These are phyloP conservation scores for Papilio protenor DNA, from an alignment of 2,888 invertebrate species.

Conservation along the genomic window DNA sequence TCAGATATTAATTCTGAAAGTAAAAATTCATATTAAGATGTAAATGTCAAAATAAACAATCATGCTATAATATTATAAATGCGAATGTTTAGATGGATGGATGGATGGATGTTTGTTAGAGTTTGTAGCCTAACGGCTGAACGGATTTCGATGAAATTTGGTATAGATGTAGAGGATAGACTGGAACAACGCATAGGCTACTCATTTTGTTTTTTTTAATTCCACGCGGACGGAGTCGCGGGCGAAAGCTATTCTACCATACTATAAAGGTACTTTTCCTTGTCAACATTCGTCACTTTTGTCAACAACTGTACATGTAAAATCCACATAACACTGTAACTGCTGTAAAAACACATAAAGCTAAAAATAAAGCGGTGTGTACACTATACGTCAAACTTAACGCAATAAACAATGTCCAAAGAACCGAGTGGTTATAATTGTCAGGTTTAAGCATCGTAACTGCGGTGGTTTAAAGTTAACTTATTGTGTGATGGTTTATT, in stretches of 20 bases:
- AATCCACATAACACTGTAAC: conserved; percentile 56
- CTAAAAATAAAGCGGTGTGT: conserved; percentile 65
- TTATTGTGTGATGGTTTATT: conserved; percentile 65
- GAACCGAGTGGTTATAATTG: conserved; percentile 69
- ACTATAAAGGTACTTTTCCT: conserved; percentile 2
- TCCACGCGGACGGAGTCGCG: too few relatives aligned
- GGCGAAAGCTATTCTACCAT: too few relatives aligned
- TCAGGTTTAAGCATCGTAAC: conserved; percentile 71
- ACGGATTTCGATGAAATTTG: too few relatives aligned
- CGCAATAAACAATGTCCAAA: conserved; percentile 70
- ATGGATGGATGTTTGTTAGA: too few relatives aligned
- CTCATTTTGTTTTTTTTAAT: too few relatives aligned
- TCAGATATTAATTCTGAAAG: too few relatives aligned
- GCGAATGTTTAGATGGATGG: too few relatives aligned
- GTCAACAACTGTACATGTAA: conserved; percentile 46
- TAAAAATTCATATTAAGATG: neutral
- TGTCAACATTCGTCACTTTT: conserved; percentile 42
- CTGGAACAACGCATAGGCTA: too few relatives aligned
- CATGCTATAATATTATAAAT: neutral
- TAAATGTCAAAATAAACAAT: neutral
- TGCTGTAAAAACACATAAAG: conserved; percentile 74
- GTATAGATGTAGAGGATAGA: too few relatives aligned
- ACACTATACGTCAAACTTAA: conserved; percentile 65
- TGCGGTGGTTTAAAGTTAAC: conserved; percentile 58
- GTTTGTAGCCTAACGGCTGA: too few relatives aligned